Evolutionary conservation across 2,888 invertebrate species (phyloP).

Genomic region (Drosophila nr. fundita): DNA sequence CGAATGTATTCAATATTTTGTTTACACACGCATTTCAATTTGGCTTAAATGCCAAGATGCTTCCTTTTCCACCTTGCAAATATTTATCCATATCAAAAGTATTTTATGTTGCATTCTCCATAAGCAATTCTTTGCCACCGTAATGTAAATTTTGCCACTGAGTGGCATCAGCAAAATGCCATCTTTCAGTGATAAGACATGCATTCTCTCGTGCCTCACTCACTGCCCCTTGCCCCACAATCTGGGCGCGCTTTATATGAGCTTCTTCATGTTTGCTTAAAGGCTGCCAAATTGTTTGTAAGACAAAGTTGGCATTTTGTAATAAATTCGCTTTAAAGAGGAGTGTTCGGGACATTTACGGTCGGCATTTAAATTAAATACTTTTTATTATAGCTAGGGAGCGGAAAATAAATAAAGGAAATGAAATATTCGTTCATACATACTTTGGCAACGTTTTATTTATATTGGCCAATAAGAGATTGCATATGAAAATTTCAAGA

Average conservation of each 20-base stretch:
- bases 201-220: conserved; percentile 46
- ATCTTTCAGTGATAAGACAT: conserved; percentile 66
- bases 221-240: not conserved
- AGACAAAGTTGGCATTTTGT: conserved; percentile 72
- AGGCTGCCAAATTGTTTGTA: conserved; percentile 61
- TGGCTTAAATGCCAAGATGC: conserved; percentile 26
- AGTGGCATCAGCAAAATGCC: conserved; percentile 44
- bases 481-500: not conserved
- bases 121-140: conserved; percentile 48
- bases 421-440: not conserved
- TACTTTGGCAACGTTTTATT: conserved; percentile 1
- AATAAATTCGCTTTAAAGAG: conserved; percentile 68
- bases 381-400: conserved; percentile 17
- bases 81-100: conserved; percentile 70
- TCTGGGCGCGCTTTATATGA: conserved; percentile 45
- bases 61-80: conserved; percentile 39
- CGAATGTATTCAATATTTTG: not conserved
- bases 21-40: conserved; percentile 17
- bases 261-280: conserved; percentile 57
- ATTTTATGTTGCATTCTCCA: conserved; percentile 74
- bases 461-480: not conserved
- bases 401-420: not conserved
- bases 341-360: conserved; percentile 65
- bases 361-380: conserved; percentile 68
- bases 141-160: conserved; percentile 31